Percentiles rank a stretch among this genome's conserved stretches.
Conservation (phyloP, 2,113 vertebrate genomes). For the Aleadryas rufinucha region DNA sequence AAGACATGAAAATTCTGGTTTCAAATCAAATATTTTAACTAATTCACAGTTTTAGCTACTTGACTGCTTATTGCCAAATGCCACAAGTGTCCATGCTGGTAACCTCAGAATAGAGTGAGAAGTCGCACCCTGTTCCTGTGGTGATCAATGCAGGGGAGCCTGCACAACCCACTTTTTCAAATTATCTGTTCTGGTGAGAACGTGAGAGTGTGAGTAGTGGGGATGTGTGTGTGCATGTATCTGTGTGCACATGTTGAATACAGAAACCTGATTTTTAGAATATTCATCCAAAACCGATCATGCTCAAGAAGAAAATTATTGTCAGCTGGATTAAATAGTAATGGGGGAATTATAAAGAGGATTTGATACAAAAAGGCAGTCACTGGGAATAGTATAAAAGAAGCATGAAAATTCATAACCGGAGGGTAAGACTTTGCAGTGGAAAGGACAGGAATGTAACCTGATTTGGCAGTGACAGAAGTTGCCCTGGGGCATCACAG, state of each 20-base stretch:
- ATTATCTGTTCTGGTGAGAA: background rate
- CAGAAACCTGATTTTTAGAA: background rate
- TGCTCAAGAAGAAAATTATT: background rate
- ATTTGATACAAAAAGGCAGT: background rate
- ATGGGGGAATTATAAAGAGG: background rate
- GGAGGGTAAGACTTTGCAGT: background rate
- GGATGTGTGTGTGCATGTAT: too few species aligned
- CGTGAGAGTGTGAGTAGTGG: fast-evolving
- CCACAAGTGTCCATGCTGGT: background rate
- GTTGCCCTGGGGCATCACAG: background rate
- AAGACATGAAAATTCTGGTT: background rate
- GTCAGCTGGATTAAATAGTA: background rate
- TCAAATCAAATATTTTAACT: background rate
- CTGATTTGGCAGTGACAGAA: background rate
- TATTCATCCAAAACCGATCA: fast-evolving
- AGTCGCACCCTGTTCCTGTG: fast-evolving
- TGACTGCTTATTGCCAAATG: background rate
- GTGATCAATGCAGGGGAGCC: too few species aligned
- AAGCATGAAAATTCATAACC: background rate
- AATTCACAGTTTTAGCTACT: background rate
- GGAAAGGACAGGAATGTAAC: background rate
- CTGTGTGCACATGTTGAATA: background rate
- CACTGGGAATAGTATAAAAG: background rate
- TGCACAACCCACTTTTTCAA: background rate
- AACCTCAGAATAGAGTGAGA: background rate